These are phyloP conservation scores for Thecophora atra DNA, from an alignment of 2,888 invertebrate genomes.

Conservation along the genomic window DNA sequence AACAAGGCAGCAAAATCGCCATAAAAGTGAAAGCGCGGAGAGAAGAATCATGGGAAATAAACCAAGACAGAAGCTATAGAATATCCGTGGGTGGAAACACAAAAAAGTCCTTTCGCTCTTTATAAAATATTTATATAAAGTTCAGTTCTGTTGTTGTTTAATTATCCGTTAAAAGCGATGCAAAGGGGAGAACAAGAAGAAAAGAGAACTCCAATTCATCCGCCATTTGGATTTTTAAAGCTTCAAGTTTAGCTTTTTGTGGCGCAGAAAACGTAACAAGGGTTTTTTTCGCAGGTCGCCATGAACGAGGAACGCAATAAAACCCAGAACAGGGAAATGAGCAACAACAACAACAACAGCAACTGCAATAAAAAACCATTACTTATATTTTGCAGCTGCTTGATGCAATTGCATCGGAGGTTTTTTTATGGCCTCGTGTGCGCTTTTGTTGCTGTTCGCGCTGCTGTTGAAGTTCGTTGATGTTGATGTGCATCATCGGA, in stretches of 20 bases:
- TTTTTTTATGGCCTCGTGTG: background rate
- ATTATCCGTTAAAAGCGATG: background rate
- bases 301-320: background rate
- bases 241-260: no score
- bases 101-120: no score
- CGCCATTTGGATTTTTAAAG: no score
- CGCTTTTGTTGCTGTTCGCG: conserved; percentile 4
- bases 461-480: background rate
- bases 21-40: no score
- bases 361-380: background rate
- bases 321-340: conserved; percentile 1
- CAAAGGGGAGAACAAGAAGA: background rate
- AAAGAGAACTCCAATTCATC: background rate
- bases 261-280: no score
- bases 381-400: conserved; percentile 20
- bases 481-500: background rate
- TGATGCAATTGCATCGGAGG: background rate
- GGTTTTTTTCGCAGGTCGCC: no score
- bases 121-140: no score
- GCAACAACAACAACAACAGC: conserved; percentile 22
- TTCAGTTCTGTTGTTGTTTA: no score
- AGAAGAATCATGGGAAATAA: no score
- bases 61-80: no score
- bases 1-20: background rate
- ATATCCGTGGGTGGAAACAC: no score